These are phyloP conservation scores for Oncorhynchus tshawytscha DNA, from an alignment of 2,113 vertebrate species.

Conservation along the genomic window DNA sequence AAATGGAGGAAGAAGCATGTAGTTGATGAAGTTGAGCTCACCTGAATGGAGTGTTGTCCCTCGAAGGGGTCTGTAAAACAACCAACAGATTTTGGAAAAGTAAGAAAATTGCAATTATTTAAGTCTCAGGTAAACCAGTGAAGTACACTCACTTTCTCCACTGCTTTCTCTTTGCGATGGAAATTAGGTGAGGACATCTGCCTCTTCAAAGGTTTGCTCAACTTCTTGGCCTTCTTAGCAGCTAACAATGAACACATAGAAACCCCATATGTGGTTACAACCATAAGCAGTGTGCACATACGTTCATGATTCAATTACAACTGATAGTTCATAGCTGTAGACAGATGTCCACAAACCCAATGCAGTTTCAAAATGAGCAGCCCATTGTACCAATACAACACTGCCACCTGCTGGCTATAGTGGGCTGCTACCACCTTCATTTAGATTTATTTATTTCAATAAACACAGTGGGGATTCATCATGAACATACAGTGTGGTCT, in stretches of 20 bases:
- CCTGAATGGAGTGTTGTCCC: conserved; percentile 89
- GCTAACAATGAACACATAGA: conserved; percentile 42
- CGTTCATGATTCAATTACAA: no score
- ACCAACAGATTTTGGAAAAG: neutral
- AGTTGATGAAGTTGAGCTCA: conserved; percentile 67
- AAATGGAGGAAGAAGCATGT: neutral
- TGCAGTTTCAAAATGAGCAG: no score
- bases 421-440: no score
- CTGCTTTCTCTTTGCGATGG: conserved; percentile 86
- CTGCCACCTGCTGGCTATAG: conserved; percentile 45
- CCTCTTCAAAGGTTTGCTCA: conserved; percentile 83
- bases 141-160: conserved; percentile 79
- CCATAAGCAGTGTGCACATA: neutral
- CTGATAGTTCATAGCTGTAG: no score
- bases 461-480: no score
- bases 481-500: no score
- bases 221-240: conserved; percentile 83
- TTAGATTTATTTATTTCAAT: no score
- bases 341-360: no score
- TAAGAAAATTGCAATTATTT: neutral
- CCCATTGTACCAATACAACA: neutral
- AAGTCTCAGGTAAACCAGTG: neutral
- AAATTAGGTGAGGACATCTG: conserved; percentile 85
- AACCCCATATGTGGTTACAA: neutral
- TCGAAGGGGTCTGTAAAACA: conserved; percentile 73